A percentile compares a stretch with the other conserved stretches of the same genome.
Conservation (phyloP, 2,888 invertebrate genomes). For the Cantharis rustica region DNA sequence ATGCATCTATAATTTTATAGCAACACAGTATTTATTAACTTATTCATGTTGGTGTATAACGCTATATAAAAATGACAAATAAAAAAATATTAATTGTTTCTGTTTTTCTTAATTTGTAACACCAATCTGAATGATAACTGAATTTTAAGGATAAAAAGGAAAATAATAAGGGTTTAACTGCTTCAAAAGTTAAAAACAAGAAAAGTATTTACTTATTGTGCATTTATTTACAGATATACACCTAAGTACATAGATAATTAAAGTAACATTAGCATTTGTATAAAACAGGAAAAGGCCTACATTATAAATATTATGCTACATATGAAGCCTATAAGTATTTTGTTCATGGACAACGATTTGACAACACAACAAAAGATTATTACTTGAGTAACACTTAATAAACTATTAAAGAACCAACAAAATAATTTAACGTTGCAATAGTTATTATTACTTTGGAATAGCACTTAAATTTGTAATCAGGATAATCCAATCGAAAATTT, state of each 20-base stretch:
- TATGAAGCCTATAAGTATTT: slow-evolving; percentile 1
- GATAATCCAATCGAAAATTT: not conserved
- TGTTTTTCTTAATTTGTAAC: not conserved
- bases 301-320: not conserved
- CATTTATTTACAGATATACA: not conserved
- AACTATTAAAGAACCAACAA: not conserved
- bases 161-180: too few relatives aligned
- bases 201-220: not conserved
- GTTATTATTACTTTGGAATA: not conserved
- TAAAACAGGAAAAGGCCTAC: not conserved
- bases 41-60: not conserved
- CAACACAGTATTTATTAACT: not conserved
- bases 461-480: not conserved
- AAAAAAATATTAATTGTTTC: not conserved
- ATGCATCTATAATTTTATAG: not conserved
- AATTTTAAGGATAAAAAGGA: too few relatives aligned
- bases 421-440: not conserved
- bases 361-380: not conserved
- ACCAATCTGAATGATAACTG: not conserved
- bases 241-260: slow-evolving; percentile 1
- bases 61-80: not conserved
- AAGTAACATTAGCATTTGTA: not conserved
- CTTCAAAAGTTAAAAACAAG: too few relatives aligned
- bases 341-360: not conserved
- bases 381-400: not conserved